Evolutionary conservation across 2,113 vertebrate species (phyloP).

Genomic region (Calidris pygmaea): DNA sequence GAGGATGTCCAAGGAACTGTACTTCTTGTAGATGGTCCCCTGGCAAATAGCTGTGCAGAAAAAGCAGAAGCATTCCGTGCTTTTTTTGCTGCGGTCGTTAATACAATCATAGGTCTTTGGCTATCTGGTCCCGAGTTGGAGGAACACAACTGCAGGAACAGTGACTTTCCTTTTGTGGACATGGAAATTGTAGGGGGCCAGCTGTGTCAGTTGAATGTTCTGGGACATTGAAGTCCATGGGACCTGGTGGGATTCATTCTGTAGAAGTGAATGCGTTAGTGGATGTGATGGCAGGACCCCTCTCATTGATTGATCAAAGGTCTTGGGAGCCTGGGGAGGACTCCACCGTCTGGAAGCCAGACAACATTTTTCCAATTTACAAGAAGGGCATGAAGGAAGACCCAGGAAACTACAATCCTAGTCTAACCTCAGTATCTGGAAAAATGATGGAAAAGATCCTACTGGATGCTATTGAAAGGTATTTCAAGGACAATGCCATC

Average conservation of each 20-base stretch:
- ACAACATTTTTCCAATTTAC: not conserved
- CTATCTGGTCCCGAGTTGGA: not conserved
- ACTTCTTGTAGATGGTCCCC: not conserved
- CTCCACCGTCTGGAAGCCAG: not conserved
- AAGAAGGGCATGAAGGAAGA: not conserved
- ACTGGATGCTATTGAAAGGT: not conserved
- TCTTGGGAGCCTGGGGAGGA: not conserved
- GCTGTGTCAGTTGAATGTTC: not conserved
- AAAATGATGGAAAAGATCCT: not conserved
- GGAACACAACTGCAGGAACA: not conserved
- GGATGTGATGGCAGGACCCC: not conserved
- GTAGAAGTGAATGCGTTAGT: not conserved
- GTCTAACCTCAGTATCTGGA: not conserved
- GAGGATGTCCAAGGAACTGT: not conserved
- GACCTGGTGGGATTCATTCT: not conserved
- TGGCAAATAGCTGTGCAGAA: not conserved
- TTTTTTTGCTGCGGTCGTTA: not conserved
- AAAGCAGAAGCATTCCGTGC: fast-evolving
- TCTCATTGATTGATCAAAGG: not conserved
- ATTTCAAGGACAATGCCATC: not conserved
- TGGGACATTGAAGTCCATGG: too few species aligned
- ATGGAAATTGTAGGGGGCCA: not conserved
- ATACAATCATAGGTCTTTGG: not conserved
- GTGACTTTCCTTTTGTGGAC: not conserved
- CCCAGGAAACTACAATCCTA: not conserved